Percentiles rank a stretch among this genome's conserved stretches.
Conservation (phyloP, 37 sponge, comb jelly and placozoan genomes). For the Tethya wilhelma region DNA sequence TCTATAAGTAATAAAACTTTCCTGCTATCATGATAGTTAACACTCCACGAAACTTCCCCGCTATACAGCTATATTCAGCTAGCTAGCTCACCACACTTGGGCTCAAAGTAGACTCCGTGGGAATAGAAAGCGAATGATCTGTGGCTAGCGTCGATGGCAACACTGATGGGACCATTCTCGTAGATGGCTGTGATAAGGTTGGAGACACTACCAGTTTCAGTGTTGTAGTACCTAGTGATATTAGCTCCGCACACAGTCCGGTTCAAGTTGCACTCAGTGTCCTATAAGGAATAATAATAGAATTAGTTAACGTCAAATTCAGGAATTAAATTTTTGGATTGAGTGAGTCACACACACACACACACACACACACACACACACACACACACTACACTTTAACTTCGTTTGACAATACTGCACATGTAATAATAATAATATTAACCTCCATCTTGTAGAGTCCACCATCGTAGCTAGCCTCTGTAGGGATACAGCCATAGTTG, state of each 20-base stretch:
- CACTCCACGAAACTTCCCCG: too few relatives aligned
- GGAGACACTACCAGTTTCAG: constrained; percentile 33
- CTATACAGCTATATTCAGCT: too few relatives aligned
- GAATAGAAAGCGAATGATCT: constrained; percentile 88
- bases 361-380: too few relatives aligned
- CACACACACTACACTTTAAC: too few relatives aligned
- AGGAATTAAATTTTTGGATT: too few relatives aligned
- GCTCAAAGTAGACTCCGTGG: constrained; percentile 94
- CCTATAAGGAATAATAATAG: too few relatives aligned
- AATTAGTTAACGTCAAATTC: too few relatives aligned
- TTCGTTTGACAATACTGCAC: too few relatives aligned
- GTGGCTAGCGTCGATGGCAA: constrained; percentile 94
- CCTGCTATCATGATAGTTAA: too few relatives aligned
- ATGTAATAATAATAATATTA: not conserved
- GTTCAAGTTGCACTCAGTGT: constrained; percentile 76
- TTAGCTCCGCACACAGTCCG: constrained; percentile 61
- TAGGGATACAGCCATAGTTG: constrained; percentile 85
- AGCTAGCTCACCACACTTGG: constrained; percentile 85
- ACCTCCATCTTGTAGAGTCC: constrained; percentile 93
- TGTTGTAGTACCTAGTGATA: constrained; percentile 56
- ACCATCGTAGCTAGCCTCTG: constrained; percentile 62
- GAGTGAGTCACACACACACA: too few relatives aligned
- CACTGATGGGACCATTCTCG: constrained; percentile 86
- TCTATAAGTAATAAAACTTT: too few relatives aligned
- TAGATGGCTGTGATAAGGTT: constrained; percentile 67